phyloP scores from a whole-genome alignment of 2,888 invertebrate species.

The Panorpa germanica region DNA sequence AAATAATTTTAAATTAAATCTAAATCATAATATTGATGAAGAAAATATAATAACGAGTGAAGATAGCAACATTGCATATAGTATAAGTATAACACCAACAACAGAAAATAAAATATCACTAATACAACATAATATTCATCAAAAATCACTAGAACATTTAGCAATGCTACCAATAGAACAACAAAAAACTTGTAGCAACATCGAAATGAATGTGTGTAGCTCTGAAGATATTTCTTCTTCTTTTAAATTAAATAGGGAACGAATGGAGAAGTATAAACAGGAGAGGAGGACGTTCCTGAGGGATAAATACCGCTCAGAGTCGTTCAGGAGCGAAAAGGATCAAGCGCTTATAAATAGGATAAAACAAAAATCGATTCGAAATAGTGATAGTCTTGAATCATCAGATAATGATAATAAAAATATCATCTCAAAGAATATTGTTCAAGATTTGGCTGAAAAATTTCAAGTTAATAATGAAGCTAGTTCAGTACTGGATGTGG shows the following conservation, averaged over 20 bases:
- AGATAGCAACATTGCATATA: constrained; percentile 12
- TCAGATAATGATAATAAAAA: background rate
- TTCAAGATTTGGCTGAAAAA: background rate
- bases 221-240: constrained; percentile 26
- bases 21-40: too few species aligned
- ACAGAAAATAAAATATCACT: constrained; percentile 40
- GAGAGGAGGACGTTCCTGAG: constrained; percentile 69
- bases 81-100: constrained; percentile 32
- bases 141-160: too few species aligned
- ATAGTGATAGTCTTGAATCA: constrained; percentile 19
- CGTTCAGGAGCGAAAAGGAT: constrained; percentile 44
- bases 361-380: constrained; percentile 27
- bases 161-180: too few species aligned
- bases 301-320: constrained; percentile 72
- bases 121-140: constrained; percentile 31
- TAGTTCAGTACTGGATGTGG: background rate
- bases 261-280: constrained; percentile 82
- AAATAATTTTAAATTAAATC: constrained; percentile 12
- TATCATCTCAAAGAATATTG: background rate
- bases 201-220: constrained; percentile 14
- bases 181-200: constrained; percentile 18
- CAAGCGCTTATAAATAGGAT: constrained; percentile 26
- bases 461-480: background rate
- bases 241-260: constrained; percentile 48
- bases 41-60: constrained; percentile 10